Evolutionary conservation across 2,113 vertebrate genomes (phyloP), one percentile per base, ranked within the genome.

Genomic region (Bambusicola thoracicus): DNA sequence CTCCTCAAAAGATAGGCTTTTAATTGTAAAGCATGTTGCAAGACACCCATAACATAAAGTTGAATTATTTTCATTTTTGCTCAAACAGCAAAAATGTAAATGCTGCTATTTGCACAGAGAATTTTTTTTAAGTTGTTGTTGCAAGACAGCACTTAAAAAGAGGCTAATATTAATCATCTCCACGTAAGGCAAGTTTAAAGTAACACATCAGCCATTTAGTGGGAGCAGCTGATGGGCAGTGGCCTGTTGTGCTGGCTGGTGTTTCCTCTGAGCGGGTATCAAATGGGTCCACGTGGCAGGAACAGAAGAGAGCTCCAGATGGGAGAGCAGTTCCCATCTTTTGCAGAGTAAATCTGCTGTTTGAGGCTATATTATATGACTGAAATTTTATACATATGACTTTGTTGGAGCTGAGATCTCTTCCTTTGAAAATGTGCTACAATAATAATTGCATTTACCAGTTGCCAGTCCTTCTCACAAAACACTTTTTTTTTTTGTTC

Each of bases 351-450:
- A 97, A 96, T 93, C 96, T 97, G 96, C 97, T 95, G 84, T 96
- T 95, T 94, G 82, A 97, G 97, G 96, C 92, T 93, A 87, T 87
- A 95, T 84, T 76, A 72, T 94, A 91, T 96, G 98, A 97, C 88
- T 97, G 97, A 97, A 98, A 97, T 97, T 95, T 97, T 97, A 97
- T 97, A 97, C 97, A 97, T 97, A 95, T 97, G 97, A 98, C 97
- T 98, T 98, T 98, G 97, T 97, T 98, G 97, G 97, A 97, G 97
- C 96, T 97, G 89, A 66, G 96, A 95, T 97, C 81, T 91, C 72
- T 96, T 92, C 95, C 92, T 97, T 97, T 97, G 95, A 96, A 96
- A 97, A 96, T 89, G 94, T 93, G 96, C 94, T 95, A 91, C 94
- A 96, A 97, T 97, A 97, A 97, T 95, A 97, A 97, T 95, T 93